A percentile compares a stretch with the other conserved stretches of the same genome.
These are phyloP conservation scores for Sebastolobus altivelis DNA, from an alignment of 2,797 vertebrate genomes.

Conservation along the genomic window DNA sequence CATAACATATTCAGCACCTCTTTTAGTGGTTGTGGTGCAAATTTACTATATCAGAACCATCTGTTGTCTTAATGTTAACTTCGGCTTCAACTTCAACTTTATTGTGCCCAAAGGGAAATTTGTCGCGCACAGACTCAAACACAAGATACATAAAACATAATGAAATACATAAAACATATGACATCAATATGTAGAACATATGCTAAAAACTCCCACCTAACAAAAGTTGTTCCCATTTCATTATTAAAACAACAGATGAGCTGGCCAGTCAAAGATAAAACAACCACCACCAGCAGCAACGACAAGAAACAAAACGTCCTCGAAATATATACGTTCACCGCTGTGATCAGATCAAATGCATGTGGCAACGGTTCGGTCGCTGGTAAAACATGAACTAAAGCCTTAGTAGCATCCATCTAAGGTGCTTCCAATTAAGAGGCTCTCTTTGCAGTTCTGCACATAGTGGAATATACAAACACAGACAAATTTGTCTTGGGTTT, in stretches of 20 bases:
- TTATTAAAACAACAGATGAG: constrained; percentile 42
- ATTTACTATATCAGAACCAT: constrained; percentile 66
- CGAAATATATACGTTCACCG: constrained; percentile 5
- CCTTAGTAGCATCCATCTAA: constrained; percentile 46
- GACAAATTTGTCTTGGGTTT: constrained; percentile 67
- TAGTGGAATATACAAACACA: constrained; percentile 62
- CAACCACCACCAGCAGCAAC: constrained; percentile 9
- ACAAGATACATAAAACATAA: constrained; percentile 52
- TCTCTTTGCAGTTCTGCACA: constrained; percentile 55
- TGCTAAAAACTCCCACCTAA: constrained; percentile 37
- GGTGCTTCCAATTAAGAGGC: constrained; percentile 67
- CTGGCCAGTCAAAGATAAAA: constrained; percentile 23
- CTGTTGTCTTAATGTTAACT: constrained; percentile 69
- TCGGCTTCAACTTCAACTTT: constrained; percentile 62
- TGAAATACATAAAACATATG: constrained; percentile 57
- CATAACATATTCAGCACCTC: constrained; percentile 63
- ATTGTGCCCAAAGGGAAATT: constrained; percentile 68
- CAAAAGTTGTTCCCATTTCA: constrained; percentile 28
- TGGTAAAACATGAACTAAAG: constrained; percentile 25
- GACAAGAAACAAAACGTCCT: constrained; percentile 32
- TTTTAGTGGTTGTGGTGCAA: constrained; percentile 54
- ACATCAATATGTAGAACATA: constrained; percentile 59
- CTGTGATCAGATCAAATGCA: constrained; percentile 32
- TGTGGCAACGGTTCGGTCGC: constrained; percentile 13
- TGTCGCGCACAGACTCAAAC: constrained; percentile 45